These are phyloP conservation scores for Babylonia areolata DNA, from an alignment of 1,140 invertebrate species.

Conservation along the genomic window DNA sequence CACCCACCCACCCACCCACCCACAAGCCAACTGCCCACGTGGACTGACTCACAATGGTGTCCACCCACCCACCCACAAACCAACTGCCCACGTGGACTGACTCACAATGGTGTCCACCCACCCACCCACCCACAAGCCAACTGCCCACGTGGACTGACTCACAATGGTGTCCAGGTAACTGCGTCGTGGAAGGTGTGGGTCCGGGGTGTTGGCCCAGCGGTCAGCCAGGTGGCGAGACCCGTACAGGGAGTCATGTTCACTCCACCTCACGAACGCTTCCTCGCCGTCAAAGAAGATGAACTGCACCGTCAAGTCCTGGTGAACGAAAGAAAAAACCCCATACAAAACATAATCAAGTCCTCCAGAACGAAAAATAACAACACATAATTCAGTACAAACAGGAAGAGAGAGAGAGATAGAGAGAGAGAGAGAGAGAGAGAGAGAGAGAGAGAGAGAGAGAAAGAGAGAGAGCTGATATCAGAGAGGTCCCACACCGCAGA, in stretches of 20 bases:
- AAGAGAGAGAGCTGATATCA: too few species aligned
- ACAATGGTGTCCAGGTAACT: constrained; percentile 62
- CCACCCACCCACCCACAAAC: too few species aligned
- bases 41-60: too few species aligned
- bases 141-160: constrained; percentile 33
- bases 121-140: too few species aligned
- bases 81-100: neutral
- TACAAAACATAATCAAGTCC: constrained; percentile 73
- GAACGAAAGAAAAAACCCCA: too few species aligned
- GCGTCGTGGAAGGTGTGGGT: constrained; percentile 39
- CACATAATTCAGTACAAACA: too few species aligned
- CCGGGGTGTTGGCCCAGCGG: constrained; percentile 79
- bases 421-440: too few species aligned
- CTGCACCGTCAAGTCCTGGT: constrained; percentile 84
- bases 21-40: too few species aligned
- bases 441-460: too few species aligned
- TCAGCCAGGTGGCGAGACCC: constrained; percentile 93
- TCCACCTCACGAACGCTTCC: constrained; percentile 95
- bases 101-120: constrained; percentile 62
- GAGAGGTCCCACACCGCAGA: too few species aligned
- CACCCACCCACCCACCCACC: too few species aligned
- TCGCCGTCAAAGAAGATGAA: constrained; percentile 99
- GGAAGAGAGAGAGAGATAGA: too few species aligned
- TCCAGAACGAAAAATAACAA: neutral
- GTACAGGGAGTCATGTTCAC: constrained; percentile 92